These are phyloP conservation scores for Trinorchestia longiramus DNA, from an alignment of 1,140 invertebrate species.

Conservation along the genomic window DNA sequence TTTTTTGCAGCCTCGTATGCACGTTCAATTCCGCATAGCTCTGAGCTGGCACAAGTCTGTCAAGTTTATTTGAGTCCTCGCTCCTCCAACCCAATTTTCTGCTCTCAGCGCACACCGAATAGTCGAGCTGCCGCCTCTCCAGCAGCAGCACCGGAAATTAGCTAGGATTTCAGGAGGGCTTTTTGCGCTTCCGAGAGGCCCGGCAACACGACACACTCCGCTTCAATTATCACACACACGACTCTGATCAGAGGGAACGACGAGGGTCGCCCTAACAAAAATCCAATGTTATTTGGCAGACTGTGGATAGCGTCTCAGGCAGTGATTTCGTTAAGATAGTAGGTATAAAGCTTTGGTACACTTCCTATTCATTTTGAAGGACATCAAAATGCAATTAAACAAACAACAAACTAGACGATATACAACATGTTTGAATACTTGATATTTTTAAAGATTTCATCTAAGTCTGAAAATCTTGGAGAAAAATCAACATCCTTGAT, in stretches of 20 bases:
- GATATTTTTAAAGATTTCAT: neutral
- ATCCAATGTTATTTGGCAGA: neutral
- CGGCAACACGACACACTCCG: neutral
- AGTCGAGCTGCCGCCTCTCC: neutral
- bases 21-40: neutral
- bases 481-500: neutral
- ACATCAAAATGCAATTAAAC: neutral
- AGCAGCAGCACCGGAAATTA: slow-evolving; percentile 32
- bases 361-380: neutral
- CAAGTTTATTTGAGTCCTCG: neutral
- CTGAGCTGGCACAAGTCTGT: neutral
- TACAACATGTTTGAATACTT: neutral
- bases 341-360: neutral
- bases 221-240: slow-evolving; percentile 34
- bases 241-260: neutral
- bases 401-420: neutral
- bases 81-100: neutral
- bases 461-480: neutral
- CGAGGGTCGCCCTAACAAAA: neutral
- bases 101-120: neutral
- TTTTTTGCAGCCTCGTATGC: neutral
- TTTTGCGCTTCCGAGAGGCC: slow-evolving; percentile 23
- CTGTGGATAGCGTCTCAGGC: neutral
- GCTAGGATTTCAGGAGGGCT: slow-evolving; percentile 22
- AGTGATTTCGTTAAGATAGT: neutral